phyloP scores from a whole-genome alignment of 2,888 invertebrate species.

The Tuberolachnus salignus region DNA sequence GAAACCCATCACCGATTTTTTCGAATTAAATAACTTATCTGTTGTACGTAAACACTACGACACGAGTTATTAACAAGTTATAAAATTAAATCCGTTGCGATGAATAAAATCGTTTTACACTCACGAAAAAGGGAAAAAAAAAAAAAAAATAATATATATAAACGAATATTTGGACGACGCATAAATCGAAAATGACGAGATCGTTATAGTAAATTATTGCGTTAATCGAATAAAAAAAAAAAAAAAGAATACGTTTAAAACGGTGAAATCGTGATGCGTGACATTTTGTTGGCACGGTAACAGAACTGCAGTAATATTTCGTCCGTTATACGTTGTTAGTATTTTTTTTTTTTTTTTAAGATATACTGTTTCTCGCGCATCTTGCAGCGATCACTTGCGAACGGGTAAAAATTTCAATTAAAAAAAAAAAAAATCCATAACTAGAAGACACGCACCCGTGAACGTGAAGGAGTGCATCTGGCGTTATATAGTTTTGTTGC shows the following conservation, averaged over 20 bases:
- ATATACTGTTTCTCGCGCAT: constrained; percentile 24
- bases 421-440: constrained; percentile 45
- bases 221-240: background rate
- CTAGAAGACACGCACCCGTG: constrained; percentile 44
- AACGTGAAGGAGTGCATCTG: constrained; percentile 51
- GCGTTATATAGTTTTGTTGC: constrained; percentile 13
- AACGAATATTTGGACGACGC: no score
- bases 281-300: constrained; percentile 20
- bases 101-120: no score
- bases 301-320: background rate
- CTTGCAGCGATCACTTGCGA: constrained; percentile 40
- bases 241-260: background rate
- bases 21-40: no score
- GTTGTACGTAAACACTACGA: no score
- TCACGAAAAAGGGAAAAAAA: background rate
- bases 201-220: background rate
- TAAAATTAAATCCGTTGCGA: no score
- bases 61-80: no score
- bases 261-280: constrained; percentile 3
- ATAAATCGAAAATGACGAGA: background rate
- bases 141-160: no score
- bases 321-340: constrained; percentile 34
- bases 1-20: no score
- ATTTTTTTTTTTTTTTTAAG: constrained; percentile 15
- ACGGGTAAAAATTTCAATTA: constrained; percentile 42